These are phyloP conservation scores for Biston stratarius DNA, from an alignment of 2,888 invertebrate species.

Conservation along the genomic window DNA sequence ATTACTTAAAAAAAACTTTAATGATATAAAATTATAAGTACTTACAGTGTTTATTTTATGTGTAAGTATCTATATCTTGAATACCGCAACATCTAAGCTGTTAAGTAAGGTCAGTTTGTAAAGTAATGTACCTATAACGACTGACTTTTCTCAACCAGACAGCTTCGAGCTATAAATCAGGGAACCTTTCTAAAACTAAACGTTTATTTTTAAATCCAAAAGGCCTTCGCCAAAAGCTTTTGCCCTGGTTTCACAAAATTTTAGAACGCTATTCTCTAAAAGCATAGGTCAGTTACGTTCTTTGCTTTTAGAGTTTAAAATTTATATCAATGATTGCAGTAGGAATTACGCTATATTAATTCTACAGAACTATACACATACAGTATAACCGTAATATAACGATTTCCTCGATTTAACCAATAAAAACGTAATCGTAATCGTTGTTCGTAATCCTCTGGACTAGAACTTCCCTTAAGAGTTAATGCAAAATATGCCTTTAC, in stretches of 20 bases:
- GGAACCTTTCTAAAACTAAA: conserved; percentile 25
- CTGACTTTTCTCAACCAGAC: not conserved
- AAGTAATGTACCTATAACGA: not conserved
- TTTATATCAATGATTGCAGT: too few species aligned
- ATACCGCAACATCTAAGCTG: not conserved
- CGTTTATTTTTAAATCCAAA: conserved; percentile 25
- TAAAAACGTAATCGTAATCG: too few species aligned
- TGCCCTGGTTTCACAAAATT: conserved; percentile 30
- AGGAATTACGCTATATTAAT: not conserved
- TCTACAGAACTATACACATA: not conserved
- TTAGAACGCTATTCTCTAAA: conserved; percentile 15
- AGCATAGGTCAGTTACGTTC: conserved; percentile 22
- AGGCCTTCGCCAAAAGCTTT: conserved; percentile 30
- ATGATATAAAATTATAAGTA: too few species aligned
- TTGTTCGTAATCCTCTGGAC: too few species aligned
- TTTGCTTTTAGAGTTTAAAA: not conserved
- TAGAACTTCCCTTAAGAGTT: too few species aligned
- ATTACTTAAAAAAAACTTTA: too few species aligned
- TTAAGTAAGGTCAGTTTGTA: not conserved
- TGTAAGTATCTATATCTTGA: too few species aligned
- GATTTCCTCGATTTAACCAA: too few species aligned
- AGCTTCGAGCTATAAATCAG: conserved; percentile 16
- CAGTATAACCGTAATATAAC: too few species aligned
- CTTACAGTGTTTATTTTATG: too few species aligned
- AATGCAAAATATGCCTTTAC: too few species aligned